Conservation (phyloP, 2,888 invertebrate genomes). For the Prosapia bicincta region DNA sequence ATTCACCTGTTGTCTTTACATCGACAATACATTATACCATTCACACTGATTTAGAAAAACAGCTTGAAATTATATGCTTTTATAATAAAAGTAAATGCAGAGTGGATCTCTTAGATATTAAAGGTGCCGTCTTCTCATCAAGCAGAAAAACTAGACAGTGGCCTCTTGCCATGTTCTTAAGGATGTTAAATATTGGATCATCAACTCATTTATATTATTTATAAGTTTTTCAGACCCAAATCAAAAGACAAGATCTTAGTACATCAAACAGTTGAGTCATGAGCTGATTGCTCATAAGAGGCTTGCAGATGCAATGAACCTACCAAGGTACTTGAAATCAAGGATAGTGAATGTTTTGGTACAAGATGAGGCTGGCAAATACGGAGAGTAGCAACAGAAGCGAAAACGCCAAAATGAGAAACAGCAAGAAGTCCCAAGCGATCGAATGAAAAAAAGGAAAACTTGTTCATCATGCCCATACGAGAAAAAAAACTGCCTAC, state of each 20-base stretch:
- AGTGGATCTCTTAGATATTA: slow-evolving; percentile 27
- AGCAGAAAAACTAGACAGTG: too few species aligned
- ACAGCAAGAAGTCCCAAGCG: slow-evolving; percentile 5
- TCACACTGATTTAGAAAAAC: slow-evolving; percentile 4
- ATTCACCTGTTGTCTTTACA: slow-evolving; percentile 24
- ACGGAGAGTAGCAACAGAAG: neutral
- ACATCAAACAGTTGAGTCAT: neutral
- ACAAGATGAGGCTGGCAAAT: neutral
- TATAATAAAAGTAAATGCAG: slow-evolving; percentile 29
- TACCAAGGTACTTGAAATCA: slow-evolving; percentile 11
- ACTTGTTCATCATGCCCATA: neutral
- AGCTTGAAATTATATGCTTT: slow-evolving; percentile 28
- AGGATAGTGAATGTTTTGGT: neutral
- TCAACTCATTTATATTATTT: neutral
- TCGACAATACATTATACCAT: slow-evolving; percentile 30
- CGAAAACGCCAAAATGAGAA: neutral
- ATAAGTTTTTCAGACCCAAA: neutral
- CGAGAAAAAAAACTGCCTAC: neutral
- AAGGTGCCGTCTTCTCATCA: slow-evolving; percentile 27
- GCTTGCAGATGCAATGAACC: neutral
- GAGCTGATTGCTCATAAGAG: neutral
- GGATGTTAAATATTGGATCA: neutral
- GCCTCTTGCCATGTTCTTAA: neutral
- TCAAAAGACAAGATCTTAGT: neutral
- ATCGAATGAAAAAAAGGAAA: neutral